Evolutionary conservation across 92 coral and sea anemone species (phyloP).

Genomic region (Epizoanthus rinbou): DNA sequence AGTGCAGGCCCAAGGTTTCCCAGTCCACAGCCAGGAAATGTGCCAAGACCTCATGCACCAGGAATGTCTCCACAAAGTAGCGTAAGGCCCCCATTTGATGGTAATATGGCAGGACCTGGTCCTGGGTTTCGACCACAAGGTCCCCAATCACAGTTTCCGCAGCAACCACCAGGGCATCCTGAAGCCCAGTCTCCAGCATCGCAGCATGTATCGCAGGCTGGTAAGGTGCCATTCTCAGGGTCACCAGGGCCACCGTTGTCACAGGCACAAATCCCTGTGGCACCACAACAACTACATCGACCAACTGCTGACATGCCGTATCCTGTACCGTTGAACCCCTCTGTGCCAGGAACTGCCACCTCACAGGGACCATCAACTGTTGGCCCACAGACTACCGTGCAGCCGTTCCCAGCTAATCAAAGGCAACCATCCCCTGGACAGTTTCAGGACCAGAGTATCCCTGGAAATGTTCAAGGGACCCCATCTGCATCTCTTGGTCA

Average conservation of each 20-base stretch:
- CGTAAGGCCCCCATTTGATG: slow-evolving; percentile 28
- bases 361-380: slow-evolving; percentile 15
- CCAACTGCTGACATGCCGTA: slow-evolving; percentile 73
- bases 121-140: slow-evolving; percentile 38
- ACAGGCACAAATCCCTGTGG: slow-evolving; percentile 51
- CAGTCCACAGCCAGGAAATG: slow-evolving; percentile 56
- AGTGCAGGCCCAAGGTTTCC: slow-evolving; percentile 41
- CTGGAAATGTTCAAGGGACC: slow-evolving; percentile 16
- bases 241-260: slow-evolving; percentile 44
- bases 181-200: slow-evolving; percentile 28
- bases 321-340: slow-evolving; percentile 59
- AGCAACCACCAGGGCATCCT: slow-evolving; percentile 40
- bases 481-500: background rate
- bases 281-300: slow-evolving; percentile 64
- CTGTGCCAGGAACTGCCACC: slow-evolving; percentile 11
- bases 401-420: background rate
- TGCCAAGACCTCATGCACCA: slow-evolving; percentile 37
- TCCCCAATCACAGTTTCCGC: slow-evolving; percentile 40
- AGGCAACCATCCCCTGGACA: background rate
- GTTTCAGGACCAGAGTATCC: background rate
- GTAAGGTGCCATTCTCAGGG: background rate
- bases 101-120: slow-evolving; percentile 31
- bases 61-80: slow-evolving; percentile 32
- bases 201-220: slow-evolving; percentile 24
- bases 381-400: background rate